Conservation (phyloP, 2,797 vertebrate species). For the Hippoglossus hippoglossus region DNA sequence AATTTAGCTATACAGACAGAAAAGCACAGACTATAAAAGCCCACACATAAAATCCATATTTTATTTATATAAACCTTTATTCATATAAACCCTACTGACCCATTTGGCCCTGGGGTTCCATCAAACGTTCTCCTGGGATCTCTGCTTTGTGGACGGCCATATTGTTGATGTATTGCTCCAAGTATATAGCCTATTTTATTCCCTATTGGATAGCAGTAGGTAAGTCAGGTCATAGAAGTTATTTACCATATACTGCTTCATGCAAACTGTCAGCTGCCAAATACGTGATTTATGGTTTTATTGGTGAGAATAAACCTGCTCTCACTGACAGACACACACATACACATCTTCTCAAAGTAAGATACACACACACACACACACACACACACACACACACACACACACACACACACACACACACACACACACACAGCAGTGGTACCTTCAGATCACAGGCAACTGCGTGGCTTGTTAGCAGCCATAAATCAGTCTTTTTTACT, state of each 20-base stretch:
- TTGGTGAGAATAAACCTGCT: slow-evolving; percentile 29
- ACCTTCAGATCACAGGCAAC: slow-evolving; percentile 45
- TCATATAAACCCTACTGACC: slow-evolving; percentile 8
- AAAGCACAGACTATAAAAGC: neutral
- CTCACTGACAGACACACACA: slow-evolving; percentile 17
- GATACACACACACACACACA: neutral
- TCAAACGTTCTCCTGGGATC: slow-evolving; percentile 6
- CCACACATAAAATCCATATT: neutral
- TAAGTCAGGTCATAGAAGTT: slow-evolving; percentile 4
- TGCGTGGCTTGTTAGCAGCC: slow-evolving; percentile 60
- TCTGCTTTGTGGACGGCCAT: neutral
- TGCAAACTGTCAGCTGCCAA: slow-evolving; percentile 17
- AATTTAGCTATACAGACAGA: slow-evolving; percentile 14
- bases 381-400: slow-evolving; percentile 34
- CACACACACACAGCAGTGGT: slow-evolving; percentile 31
- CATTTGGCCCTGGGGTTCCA: slow-evolving; percentile 8
- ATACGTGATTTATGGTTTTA: slow-evolving; percentile 50
- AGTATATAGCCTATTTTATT: slow-evolving; percentile 7
- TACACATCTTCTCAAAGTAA: slow-evolving; percentile 17
- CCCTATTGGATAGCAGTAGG: neutral
- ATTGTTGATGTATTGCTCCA: slow-evolving; percentile 25
- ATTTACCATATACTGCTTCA: slow-evolving; percentile 4
- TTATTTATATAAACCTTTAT: neutral
- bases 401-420: neutral
- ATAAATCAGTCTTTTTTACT: slow-evolving; percentile 67